Percentiles rank a stretch among this genome's conserved stretches.
Conservation (phyloP, 2,888 invertebrate species). For the Cephus pygmeus region DNA sequence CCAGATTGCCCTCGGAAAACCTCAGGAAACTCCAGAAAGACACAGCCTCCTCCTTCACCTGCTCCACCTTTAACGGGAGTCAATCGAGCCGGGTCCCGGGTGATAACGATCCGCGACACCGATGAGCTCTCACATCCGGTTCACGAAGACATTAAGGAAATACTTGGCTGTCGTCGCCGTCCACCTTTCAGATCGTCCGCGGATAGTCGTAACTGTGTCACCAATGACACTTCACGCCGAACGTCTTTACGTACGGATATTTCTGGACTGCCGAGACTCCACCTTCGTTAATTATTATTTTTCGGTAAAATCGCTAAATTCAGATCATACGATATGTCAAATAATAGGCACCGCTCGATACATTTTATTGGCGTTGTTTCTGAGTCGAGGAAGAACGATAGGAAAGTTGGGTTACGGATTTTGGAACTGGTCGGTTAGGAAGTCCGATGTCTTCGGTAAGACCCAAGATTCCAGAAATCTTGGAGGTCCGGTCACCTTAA, state of each 20-base stretch:
- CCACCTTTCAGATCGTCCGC: neutral
- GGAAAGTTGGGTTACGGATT: neutral
- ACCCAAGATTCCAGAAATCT: neutral
- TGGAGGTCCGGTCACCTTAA: neutral
- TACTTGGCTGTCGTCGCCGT: neutral
- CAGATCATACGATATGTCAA: neutral
- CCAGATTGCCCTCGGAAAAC: neutral
- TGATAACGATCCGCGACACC: neutral
- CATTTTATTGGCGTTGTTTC: neutral
- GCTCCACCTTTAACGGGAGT: neutral
- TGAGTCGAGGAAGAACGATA: neutral
- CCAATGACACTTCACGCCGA: neutral
- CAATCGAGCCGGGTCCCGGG: neutral
- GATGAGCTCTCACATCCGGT: conserved; percentile 1
- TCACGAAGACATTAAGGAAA: conserved; percentile 5
- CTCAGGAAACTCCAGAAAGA: neutral
- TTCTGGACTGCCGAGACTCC: conserved; percentile 14
- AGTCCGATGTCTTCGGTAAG: neutral
- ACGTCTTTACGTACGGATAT: neutral
- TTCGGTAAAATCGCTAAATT: conserved; percentile 32
- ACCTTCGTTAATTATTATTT: conserved; percentile 14
- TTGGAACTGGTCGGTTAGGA: neutral
- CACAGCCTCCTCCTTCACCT: neutral
- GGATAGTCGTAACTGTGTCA: conserved; percentile 5
- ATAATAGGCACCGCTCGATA: neutral